Base-by-base conservation (phyloP, 2,888 invertebrate genomes). In the Siphlonurus alternatus region DNA sequence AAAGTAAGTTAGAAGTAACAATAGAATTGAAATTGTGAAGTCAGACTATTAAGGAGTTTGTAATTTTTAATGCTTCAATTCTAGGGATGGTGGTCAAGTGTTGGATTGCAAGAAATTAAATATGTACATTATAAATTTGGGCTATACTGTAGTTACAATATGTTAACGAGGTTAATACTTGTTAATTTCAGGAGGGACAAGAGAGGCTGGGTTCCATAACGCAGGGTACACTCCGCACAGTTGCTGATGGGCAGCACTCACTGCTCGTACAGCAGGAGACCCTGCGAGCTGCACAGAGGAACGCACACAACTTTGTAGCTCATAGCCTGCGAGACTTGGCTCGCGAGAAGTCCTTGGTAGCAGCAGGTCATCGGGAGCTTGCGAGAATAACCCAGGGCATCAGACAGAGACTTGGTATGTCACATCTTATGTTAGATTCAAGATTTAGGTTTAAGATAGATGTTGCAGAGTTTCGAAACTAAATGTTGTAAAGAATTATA, bases 261-360 rank as follows among this genome's bases (percentile, higher is more conserved):
- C 71, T 82, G 56, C 68, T 79, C 38, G 70, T 77, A 23, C 81
- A 81, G 69, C 84, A 84, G 68, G 72, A 77, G 64, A 74, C 77
- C 68, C 70, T 81, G n/a, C 61, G 60, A 19, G 23, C 22, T 2
- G 63, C 66, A 1, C 69, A 69, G 61, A 74, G 73, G 63, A 67
- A 70, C 56, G 78, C 82, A 18, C 78, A 82, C 67, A 72, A 77
- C 60, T 73, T 79, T 19, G 75, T 84, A 3, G 76, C 79, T 59
- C 73, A 75, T 62, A 85, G 84, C 73, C 76, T 84, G 63, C 75
- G 76, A 64, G 76, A 81, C 64, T 72, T 85, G 61, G 74, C 75
- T n/a, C 76, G 79, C 64, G 84, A 85, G 71, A 84, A 83, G 71
- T 77, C 79, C 53, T 71, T 84, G 63, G 83, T 85, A 66, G 75